Base-by-base conservation (phyloP, 2,113 vertebrate genomes). In the Mus pahari region DNA sequence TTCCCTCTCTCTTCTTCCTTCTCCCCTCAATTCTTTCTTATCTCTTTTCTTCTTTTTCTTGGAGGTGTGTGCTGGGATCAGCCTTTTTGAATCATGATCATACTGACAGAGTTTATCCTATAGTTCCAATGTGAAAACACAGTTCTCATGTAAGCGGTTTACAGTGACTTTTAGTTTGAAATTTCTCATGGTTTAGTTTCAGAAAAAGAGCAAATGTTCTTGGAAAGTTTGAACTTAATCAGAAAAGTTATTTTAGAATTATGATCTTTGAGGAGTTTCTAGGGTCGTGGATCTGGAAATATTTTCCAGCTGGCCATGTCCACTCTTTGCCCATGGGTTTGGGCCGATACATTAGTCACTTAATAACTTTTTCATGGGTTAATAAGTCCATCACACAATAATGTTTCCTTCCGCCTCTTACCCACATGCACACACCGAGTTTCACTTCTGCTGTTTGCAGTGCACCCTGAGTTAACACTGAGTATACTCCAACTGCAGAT, bases 181-280 rank as follows among this genome's bases (percentile, higher is more conserved):
- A 96, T 95, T 97, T 97, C 95, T 97, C 94, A 95, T 89, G 92
- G 78, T 95, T 96, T 36, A 39, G 48, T 97, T 97, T 95, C 50
- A 6, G 73, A 97, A 93, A 91, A 97, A 82, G 45, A 73, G 68
- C 55, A n/a, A 89, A 97, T 93, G 48, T 97, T 98, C 95, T 97
- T 97, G 97, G 97, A 98, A 97, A 98, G 89, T 97, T 77, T 96
- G 73, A 96, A 95, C 48, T 94, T 96, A 97, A 95, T 95, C 94
- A 97, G 97, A 97, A 97, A 92, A 96, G 68, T 83, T 95, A 95
- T 96, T 95, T 96, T 94, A 95, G 90, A 95, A 94, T 93, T 84
- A 87, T 45, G 39, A 77, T 73, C 68, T 95, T 97, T 96, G 50
- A 71, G 45, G 94, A 97, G 78, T 91, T 94, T 66, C 64, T 94